phyloP scores from a whole-genome alignment of 2,797 vertebrate genomes.

The Notoglanidium macrostoma region DNA sequence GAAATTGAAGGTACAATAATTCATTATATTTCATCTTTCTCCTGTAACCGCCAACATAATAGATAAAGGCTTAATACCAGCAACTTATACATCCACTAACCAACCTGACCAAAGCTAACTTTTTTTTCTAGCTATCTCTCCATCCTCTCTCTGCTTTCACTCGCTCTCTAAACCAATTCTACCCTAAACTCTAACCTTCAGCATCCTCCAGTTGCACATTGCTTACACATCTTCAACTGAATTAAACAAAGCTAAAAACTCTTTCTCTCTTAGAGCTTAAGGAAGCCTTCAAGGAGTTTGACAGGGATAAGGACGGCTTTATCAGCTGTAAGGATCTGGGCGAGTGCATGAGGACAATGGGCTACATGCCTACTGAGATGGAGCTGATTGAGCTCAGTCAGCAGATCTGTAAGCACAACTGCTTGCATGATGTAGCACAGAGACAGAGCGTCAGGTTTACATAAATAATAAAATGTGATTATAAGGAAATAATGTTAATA shows the following conservation, averaged over 20 bases:
- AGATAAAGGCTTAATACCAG: slow-evolving; percentile 16
- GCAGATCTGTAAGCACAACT: slow-evolving; percentile 84
- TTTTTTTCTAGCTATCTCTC: neutral
- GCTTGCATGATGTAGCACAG: neutral
- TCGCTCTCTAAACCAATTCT: slow-evolving; percentile 9
- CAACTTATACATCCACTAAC: neutral
- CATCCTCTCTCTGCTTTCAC: neutral
- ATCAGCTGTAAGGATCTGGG: slow-evolving; percentile 95
- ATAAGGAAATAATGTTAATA: neutral
- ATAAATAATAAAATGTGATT: neutral
- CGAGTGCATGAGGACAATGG: slow-evolving; percentile 97
- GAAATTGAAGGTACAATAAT: slow-evolving; percentile 79
- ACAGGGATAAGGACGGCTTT: slow-evolving; percentile 90
- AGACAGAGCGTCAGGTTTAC: neutral
- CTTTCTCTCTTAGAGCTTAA: slow-evolving; percentile 82
- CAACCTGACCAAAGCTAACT: neutral
- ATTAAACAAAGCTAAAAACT: neutral
- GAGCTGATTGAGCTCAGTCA: slow-evolving; percentile 97
- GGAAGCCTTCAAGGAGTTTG: slow-evolving; percentile 92
- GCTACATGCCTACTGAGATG: slow-evolving; percentile 99
- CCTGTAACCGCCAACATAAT: neutral
- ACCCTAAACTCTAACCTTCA: slow-evolving; percentile 22
- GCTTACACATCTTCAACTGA: neutral
- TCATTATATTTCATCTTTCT: neutral
- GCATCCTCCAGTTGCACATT: slow-evolving; percentile 19